Conservation (phyloP, 2,888 invertebrate species). For the Sthenelais limicola region DNA sequence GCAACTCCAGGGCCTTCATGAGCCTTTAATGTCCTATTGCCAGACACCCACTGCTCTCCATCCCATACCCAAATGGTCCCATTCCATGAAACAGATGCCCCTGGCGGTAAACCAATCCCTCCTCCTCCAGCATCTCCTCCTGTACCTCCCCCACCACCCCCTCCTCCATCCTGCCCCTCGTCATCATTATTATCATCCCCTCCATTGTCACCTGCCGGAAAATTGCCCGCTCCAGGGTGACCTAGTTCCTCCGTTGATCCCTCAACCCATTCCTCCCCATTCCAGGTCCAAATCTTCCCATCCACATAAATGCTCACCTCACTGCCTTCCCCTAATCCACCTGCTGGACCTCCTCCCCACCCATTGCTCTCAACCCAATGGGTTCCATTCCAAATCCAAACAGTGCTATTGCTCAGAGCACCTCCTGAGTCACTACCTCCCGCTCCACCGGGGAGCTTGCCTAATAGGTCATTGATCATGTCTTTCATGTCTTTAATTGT, state of each 20-base stretch:
- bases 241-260: neutral
- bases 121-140: neutral
- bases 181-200: neutral
- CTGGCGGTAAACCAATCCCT: neutral
- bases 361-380: neutral
- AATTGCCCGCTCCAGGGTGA: neutral
- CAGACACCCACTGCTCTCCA: constrained; percentile 2
- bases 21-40: neutral
- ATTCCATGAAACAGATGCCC: neutral
- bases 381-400: constrained; percentile 23
- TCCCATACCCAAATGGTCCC: constrained; percentile 12
- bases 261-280: constrained; percentile 5
- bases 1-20: too few species aligned
- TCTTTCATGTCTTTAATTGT: neutral
- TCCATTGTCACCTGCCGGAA: neutral
- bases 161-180: neutral
- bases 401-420: neutral
- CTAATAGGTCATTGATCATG: constrained; percentile 1
- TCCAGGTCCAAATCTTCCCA: neutral
- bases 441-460: neutral
- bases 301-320: constrained; percentile 9
- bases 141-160: neutral
- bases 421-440: too few species aligned
- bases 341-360: too few species aligned
- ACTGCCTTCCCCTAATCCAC: too few species aligned